Evolutionary conservation across 2,888 invertebrate genomes (phyloP).

Genomic region (Pemphredon lugubris): DNA sequence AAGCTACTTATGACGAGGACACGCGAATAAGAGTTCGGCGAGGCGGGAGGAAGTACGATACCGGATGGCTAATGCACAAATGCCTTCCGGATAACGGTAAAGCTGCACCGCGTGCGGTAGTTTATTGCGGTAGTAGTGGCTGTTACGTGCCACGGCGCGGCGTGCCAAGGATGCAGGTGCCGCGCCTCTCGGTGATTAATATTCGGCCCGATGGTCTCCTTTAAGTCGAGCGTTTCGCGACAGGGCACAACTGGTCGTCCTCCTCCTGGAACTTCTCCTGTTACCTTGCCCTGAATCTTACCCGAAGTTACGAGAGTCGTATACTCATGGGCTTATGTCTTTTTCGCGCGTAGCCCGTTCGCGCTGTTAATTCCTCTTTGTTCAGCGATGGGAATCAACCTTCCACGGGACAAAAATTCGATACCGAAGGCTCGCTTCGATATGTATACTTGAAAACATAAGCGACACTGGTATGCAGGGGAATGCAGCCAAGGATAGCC

Average conservation of each 20-base stretch:
- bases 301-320: not conserved
- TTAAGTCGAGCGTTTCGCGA: slow-evolving; percentile 32
- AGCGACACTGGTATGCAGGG: slow-evolving; percentile 2
- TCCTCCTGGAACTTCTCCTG: slow-evolving; percentile 39
- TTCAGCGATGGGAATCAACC: slow-evolving; percentile 7
- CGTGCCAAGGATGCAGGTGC: slow-evolving; percentile 68
- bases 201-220: slow-evolving; percentile 55
- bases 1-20: too few species aligned
- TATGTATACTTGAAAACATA: slow-evolving; percentile 18
- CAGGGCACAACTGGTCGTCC: slow-evolving; percentile 49
- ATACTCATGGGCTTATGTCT: not conserved
- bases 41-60: slow-evolving; percentile 59
- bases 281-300: slow-evolving; percentile 48
- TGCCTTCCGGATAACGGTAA: slow-evolving; percentile 78
- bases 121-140: slow-evolving; percentile 51
- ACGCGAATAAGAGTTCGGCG: slow-evolving; percentile 41
- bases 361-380: slow-evolving; percentile 18
- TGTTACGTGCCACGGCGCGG: slow-evolving; percentile 65
- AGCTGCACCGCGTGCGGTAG: slow-evolving; percentile 55
- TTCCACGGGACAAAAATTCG: slow-evolving; percentile 20
- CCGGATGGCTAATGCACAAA: slow-evolving; percentile 67
- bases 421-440: slow-evolving; percentile 26
- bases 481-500: slow-evolving; percentile 42
- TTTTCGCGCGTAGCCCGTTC: not conserved
- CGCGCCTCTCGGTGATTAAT: slow-evolving; percentile 57